phyloP scores from a whole-genome alignment of 2,113 vertebrate species.

The Donacobius atricapilla region DNA sequence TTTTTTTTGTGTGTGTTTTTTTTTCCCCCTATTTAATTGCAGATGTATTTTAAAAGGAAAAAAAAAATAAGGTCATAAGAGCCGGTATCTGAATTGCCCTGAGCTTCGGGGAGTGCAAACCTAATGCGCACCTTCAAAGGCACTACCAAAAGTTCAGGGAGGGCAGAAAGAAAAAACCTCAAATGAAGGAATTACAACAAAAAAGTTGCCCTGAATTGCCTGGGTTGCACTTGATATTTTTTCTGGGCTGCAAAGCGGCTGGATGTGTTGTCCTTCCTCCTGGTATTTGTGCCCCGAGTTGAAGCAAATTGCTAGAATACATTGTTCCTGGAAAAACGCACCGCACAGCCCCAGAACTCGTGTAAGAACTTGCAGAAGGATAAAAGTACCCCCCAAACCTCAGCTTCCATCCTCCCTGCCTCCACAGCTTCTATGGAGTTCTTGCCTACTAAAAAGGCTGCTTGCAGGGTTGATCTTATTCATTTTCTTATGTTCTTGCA shows the following conservation, averaged over 20 bases:
- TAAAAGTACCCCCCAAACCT: background rate
- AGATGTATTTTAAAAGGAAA: background rate
- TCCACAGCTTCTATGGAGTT: background rate
- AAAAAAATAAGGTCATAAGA: background rate
- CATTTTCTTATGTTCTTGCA: background rate
- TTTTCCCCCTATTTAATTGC: background rate
- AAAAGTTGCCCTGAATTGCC: background rate
- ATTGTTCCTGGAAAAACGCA: conserved; percentile 54
- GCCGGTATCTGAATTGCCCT: background rate
- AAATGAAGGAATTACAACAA: background rate
- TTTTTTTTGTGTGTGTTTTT: no score
- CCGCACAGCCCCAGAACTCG: background rate
- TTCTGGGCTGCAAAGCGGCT: background rate
- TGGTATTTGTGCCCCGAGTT: background rate
- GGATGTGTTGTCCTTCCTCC: background rate
- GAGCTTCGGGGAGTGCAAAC: background rate
- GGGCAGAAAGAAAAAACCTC: background rate
- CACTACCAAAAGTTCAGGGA: background rate
- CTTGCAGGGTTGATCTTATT: background rate
- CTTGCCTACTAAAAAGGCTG: background rate
- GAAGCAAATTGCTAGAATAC: conserved; percentile 33
- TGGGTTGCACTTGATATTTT: background rate
- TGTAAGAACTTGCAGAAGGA: conserved; percentile 32
- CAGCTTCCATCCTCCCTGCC: background rate
- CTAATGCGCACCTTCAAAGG: background rate